Evolutionary conservation across 2,797 vertebrate species (phyloP), one percentile per base, ranked within the genome.

Genomic region (Sebastes flavidus): DNA sequence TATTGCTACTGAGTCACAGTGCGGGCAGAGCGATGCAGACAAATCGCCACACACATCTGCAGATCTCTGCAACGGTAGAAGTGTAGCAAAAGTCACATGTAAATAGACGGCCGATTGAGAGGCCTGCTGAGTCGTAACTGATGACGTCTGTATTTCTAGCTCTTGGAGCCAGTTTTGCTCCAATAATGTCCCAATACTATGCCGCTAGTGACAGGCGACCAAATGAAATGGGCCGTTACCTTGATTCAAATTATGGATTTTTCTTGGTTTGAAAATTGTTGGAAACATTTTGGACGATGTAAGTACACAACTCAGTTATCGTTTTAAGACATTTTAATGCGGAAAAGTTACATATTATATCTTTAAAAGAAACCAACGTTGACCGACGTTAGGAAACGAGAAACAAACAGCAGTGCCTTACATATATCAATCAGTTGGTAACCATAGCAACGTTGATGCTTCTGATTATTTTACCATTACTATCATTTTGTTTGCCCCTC

Each of bases 381-480:
- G 6, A 22, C 20, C 6, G 18, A 32, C 2, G 10, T 18, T n/a
- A 34, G 36, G 14, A 46, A 49, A 66, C 3, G 38, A n/a, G 49
- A 54, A 22, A 54, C 52, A 65, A 24, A 49, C 38, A 29, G 38
- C 63, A 46, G 9, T 9, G 0, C 38, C 16, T 29, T 2, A 66
- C 9, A 63, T 68, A n/a, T 20, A 38, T 42, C 0, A 25, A 36
- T 30, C 63, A 3, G 29, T 65, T 22, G 49, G 61, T 72, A 22
- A 76, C 55, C 75, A 63, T 46, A 22, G 75, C 65, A 82, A 74
- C 52, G 29, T 20, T n/a, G 24, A 74, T 55, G 20, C 52, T 34
- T 25, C 30, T 32, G 5, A 24, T 56, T 12, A 13, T 68, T 46
- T 49, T 25, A 8, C 6, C 1, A 14, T 22, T n/a, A 2, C 20